Evolutionary conservation across 1,140 invertebrate species (phyloP).

Genomic region (Belonocnema kinseyi): DNA sequence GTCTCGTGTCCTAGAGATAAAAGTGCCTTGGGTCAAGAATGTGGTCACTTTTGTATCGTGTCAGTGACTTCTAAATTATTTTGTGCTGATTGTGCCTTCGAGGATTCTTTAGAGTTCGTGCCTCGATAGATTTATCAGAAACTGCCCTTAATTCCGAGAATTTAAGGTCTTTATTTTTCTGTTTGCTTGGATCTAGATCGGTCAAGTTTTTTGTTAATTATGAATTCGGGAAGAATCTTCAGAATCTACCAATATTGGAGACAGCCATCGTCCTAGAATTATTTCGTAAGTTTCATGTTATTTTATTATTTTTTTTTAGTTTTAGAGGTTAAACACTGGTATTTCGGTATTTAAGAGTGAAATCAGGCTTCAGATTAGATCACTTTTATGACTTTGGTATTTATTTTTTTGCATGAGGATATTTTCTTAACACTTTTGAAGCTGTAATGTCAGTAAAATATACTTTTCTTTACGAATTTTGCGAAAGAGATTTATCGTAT

Average conservation of each 20-base stretch:
- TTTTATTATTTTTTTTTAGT: neutral
- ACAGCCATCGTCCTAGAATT: neutral
- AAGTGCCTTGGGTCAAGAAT: neutral
- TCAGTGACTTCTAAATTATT: slow-evolving; percentile 31
- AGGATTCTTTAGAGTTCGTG: neutral
- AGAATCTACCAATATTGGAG: slow-evolving; percentile 6
- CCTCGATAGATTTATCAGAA: slow-evolving; percentile 3
- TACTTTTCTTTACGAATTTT: too few relatives aligned
- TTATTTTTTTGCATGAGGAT: neutral
- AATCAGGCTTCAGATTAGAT: too few relatives aligned
- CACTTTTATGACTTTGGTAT: neutral
- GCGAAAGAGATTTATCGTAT: too few relatives aligned
- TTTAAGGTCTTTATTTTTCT: neutral
- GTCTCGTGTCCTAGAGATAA: neutral
- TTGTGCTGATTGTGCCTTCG: slow-evolving; percentile 9
- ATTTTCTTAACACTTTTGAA: neutral
- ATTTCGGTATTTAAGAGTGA: too few relatives aligned
- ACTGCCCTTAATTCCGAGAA: neutral
- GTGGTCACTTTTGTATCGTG: slow-evolving; percentile 11
- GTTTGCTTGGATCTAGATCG: too few relatives aligned
- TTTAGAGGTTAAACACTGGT: neutral
- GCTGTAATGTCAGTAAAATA: too few relatives aligned
- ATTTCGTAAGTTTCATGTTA: neutral
- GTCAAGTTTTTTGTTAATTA: too few relatives aligned
- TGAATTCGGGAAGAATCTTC: neutral